phyloP scores from a whole-genome alignment of 2,113 vertebrate species.

The Xenopus borealis region DNA sequence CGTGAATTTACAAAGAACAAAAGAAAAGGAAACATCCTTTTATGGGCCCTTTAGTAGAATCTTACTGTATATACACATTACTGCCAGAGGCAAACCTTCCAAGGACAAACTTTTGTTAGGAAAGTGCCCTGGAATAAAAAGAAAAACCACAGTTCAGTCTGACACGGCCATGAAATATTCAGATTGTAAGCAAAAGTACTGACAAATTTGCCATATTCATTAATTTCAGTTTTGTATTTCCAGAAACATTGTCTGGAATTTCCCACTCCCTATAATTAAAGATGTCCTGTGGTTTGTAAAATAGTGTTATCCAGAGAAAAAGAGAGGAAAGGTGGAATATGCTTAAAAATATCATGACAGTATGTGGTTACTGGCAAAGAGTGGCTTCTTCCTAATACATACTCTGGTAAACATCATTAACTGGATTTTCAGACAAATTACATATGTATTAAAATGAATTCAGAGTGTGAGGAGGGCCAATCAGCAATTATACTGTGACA shows the following conservation, averaged over 20 bases:
- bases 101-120: neutral
- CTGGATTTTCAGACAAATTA: slow-evolving; percentile 51
- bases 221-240: slow-evolving; percentile 13
- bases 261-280: slow-evolving; percentile 28
- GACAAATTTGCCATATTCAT: slow-evolving; percentile 6
- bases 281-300: slow-evolving; percentile 40
- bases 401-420: slow-evolving; percentile 51
- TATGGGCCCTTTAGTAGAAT: too few relatives aligned
- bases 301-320: slow-evolving; percentile 46
- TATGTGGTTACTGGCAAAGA: slow-evolving; percentile 54
- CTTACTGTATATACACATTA: too few relatives aligned
- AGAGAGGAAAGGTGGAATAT: slow-evolving; percentile 22
- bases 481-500: slow-evolving; percentile 32
- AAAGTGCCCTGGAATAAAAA: slow-evolving; percentile 9
- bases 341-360: slow-evolving; percentile 52
- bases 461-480: slow-evolving; percentile 35
- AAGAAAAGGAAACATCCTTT: too few relatives aligned
- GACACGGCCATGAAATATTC: slow-evolving; percentile 2
- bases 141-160: slow-evolving; percentile 24
- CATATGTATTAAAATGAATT: slow-evolving; percentile 44
- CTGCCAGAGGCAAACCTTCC: too few relatives aligned
- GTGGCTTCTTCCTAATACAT: slow-evolving; percentile 34
- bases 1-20: too few relatives aligned
- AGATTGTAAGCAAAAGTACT: slow-evolving; percentile 23
- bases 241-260: slow-evolving; percentile 34